Conservation (phyloP, 2,888 invertebrate species). For the Lepidochitona cinerea region DNA sequence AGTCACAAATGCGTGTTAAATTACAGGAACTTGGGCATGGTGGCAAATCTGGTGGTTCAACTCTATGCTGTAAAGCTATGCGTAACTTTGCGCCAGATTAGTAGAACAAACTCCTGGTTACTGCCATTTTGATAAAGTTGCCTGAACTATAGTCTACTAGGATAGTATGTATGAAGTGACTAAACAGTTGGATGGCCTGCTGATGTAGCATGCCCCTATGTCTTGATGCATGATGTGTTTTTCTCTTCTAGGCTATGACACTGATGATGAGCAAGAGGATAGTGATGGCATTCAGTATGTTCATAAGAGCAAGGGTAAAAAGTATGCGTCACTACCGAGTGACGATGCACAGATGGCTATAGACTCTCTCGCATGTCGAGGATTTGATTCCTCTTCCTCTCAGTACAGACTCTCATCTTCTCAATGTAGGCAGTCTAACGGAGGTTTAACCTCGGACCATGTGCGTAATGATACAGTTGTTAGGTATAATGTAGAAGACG, state of each 20-base stretch:
- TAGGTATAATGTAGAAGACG: slow-evolving; percentile 7
- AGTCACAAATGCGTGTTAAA: no score
- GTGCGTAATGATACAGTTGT: not conserved
- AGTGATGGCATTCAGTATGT: slow-evolving; percentile 51
- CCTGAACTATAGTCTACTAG: no score
- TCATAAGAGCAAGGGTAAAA: slow-evolving; percentile 59
- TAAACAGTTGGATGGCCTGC: no score
- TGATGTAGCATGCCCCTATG: slow-evolving; percentile 28
- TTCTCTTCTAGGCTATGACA: slow-evolving; percentile 66
- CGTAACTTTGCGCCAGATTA: no score
- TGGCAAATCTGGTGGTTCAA: no score
- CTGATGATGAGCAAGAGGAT: slow-evolving; percentile 64
- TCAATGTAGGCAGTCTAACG: not conserved
- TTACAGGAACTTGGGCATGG: no score
- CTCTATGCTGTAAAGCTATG: no score
- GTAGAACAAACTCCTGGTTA: no score
- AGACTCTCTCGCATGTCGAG: not conserved
- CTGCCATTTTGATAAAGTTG: no score
- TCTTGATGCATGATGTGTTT: slow-evolving; percentile 47
- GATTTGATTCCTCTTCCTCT: not conserved
- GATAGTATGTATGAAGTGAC: no score
- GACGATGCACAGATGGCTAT: slow-evolving; percentile 41
- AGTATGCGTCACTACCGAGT: slow-evolving; percentile 60
- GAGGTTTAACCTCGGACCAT: not conserved
- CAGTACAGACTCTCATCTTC: not conserved